Base-by-base conservation (phyloP, 2,888 invertebrate genomes). In the Autographa pulchrina region DNA sequence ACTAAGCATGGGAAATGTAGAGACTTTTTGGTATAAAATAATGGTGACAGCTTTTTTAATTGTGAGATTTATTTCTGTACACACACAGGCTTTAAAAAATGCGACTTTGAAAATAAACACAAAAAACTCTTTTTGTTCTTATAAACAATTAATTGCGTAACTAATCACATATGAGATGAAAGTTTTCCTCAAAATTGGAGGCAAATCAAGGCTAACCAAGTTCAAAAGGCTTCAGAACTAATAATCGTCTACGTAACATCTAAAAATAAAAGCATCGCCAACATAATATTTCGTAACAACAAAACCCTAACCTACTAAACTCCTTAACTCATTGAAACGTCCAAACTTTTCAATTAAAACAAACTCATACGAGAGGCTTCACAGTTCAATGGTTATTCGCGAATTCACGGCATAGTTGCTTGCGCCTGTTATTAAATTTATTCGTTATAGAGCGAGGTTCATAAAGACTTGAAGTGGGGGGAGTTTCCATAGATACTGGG, bases 401-500 rank as follows among this genome's bases (percentile, higher is more conserved):
- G 77, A 88, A 88, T 89, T 89, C 77, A 83, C 80, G 79, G 83
- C 87, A 92, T 90, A 91, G 90, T 91, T 85, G 74, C 78, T 77
- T 85, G 64, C 72, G 75, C 68, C 64, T 73, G 80, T 81, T 84
- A 84, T 84, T 84, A 75, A 82, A 84, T 84, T 84, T 84, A 84
- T 82, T 82, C 76, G 76, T 77, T 79, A 65, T 90, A 89, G 88
- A 88, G 88, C 87, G 82, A 84, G 88, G 87, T 88, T 92, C 90
- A 92, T 91, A 91, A 92, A 92, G 92, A 90, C 89, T 87, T 90
- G 85, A 85, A 89, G 89, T 84, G 88, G 88, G 87, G 89, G 86
- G 89, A 72, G 92, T 93, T 90, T 70, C 92, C 90, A 92, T 93
- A 91, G 93, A 87, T 88, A 93, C 92, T 72, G 84, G 88, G 89